phyloP scores from a whole-genome alignment of 2,888 invertebrate genomes.

The Oxytorus armatus region DNA sequence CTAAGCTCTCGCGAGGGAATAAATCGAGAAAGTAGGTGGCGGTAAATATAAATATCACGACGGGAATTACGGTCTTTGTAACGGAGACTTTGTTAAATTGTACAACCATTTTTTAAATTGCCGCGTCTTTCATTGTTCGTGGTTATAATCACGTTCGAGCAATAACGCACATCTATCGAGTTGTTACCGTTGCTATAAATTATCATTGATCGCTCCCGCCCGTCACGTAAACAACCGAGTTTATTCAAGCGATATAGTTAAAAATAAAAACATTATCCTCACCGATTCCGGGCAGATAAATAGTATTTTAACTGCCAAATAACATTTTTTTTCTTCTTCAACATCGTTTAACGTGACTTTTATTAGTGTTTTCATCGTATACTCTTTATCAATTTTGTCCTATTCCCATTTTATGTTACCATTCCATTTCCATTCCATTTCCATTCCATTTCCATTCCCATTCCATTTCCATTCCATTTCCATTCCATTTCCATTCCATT shows the following conservation, averaged over 20 bases:
- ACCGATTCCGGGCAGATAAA: conserved; percentile 1
- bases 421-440: too few relatives aligned
- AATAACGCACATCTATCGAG: conserved; percentile 35
- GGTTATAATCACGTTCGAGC: conserved; percentile 34
- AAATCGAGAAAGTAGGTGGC: conserved; percentile 39
- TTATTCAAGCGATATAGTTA: conserved; percentile 17
- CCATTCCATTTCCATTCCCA: too few relatives aligned
- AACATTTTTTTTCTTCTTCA: too few relatives aligned
- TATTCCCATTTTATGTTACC: too few relatives aligned
- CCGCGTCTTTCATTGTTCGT: conserved; percentile 55
- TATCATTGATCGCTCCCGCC: conserved; percentile 39
- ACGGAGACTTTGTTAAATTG: conserved; percentile 54
- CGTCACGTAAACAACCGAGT: conserved; percentile 25
- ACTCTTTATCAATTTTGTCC: too few relatives aligned
- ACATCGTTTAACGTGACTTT: too few relatives aligned
- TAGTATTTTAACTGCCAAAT: too few relatives aligned
- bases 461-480: too few relatives aligned
- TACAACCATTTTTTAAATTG: conserved; percentile 40
- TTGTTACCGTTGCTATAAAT: conserved; percentile 54
- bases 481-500: too few relatives aligned
- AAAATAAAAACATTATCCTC: conserved; percentile 11
- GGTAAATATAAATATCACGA: conserved; percentile 47
- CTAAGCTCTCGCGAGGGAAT: conserved; percentile 12
- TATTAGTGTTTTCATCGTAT: too few relatives aligned
- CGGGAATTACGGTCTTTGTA: conserved; percentile 37